Percentiles rank a stretch among this genome's conserved stretches.
phyloP scores from a whole-genome alignment of 2,888 invertebrate genomes.

The Cancer borealis region DNA sequence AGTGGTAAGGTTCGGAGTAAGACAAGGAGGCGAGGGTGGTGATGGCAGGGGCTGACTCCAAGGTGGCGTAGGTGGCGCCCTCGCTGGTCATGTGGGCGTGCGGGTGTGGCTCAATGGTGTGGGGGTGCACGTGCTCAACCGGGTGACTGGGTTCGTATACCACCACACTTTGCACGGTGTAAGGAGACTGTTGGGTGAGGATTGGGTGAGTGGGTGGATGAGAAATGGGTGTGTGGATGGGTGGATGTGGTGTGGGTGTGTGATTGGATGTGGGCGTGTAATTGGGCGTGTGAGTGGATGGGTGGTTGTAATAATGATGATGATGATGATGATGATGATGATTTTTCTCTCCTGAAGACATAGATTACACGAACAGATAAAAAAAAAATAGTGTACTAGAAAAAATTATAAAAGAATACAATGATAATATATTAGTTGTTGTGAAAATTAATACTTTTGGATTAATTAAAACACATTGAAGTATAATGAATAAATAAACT shows the following conservation, averaged over 20 bases:
- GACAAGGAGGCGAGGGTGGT: conserved; percentile 69
- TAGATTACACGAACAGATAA: too few species aligned
- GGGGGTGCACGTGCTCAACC: conserved; percentile 65
- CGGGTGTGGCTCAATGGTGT: conserved; percentile 54
- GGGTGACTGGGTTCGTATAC: conserved; percentile 65
- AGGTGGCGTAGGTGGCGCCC: conserved; percentile 72
- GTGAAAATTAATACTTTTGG: not conserved
- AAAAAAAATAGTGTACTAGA: not conserved
- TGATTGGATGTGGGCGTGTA: not conserved
- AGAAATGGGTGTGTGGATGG: not conserved
- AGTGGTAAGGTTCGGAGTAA: conserved; percentile 63
- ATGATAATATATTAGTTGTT: not conserved
- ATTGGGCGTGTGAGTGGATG: not conserved
- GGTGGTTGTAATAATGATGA: not conserved
- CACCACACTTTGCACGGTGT: conserved; percentile 68
- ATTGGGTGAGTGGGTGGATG: not conserved
- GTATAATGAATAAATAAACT: not conserved
- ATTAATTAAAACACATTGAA: not conserved
- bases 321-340: too few species aligned
- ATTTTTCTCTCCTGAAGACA: too few species aligned
- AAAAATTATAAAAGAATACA: not conserved
- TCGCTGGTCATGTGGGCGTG: conserved; percentile 70
- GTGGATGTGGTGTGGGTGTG: not conserved
- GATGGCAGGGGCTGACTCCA: conserved; percentile 71
- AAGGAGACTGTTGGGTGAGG: not conserved